Evolutionary conservation across 2,888 invertebrate species (phyloP), one percentile per base, ranked within the genome.

Genomic region (Drosophila ezoana): DNA sequence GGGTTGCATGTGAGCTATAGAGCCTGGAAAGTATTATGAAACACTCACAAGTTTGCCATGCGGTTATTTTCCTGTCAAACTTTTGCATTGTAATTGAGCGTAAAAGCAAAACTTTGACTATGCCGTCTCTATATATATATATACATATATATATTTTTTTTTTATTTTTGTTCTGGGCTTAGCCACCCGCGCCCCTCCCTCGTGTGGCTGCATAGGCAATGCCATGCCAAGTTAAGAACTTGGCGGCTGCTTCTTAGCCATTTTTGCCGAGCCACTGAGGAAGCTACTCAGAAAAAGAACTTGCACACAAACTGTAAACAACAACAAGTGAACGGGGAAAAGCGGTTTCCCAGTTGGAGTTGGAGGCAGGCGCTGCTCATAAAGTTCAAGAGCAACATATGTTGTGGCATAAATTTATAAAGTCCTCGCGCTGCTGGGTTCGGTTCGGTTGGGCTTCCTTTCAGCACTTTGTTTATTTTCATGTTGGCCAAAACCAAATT

Each of bases 31-130:
- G 72, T 71, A 76, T 65, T 73, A 61, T 58, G 66, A 76, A 71
- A 82, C 72, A 76, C 81, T 85, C 71, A 20, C 68, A 88, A 87
- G 76, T 82, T 82, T 64, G 79, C 68, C 80, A 78, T 81, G 72
- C 70, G 85, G 89, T 89, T 88, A 89, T 85, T 89, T 74, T 86
- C 70, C 83, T 86, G 83, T 82, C 89, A 89, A 85, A 89, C 69
- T 85, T 86, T 70, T 77, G 80, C 83, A 88, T 89, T 86, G 85
- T 86, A 86, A 89, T 86, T 88, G 89, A 86, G 89, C 88, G 85
- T 86, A 86, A 86, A 82, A 68, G 89, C 70, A 86, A 89, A 89
- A 85, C 80, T 85, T 85, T 84, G 75, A 68, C 86, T 87, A 65
- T 56, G 38, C 72, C 54, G 11, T 49, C 57, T 60, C 35, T 44